These are phyloP conservation scores for Pseudococcus longispinus DNA, from an alignment of 2,888 invertebrate genomes.

Conservation along the genomic window DNA sequence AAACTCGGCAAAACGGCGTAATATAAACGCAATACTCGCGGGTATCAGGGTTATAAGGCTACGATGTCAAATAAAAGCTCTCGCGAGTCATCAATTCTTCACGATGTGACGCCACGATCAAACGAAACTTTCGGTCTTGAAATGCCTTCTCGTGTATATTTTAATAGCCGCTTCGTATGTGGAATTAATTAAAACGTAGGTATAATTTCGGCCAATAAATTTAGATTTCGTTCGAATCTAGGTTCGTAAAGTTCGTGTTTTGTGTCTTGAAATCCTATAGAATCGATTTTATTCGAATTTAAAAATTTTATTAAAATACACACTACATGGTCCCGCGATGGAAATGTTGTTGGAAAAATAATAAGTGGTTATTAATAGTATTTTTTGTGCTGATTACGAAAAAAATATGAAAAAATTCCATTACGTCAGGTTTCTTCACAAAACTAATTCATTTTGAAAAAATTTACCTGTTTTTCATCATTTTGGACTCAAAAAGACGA, in stretches of 20 bases:
- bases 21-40: conserved; percentile 17
- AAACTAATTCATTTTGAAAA: too few species aligned
- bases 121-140: background rate
- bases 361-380: too few species aligned
- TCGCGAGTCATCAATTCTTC: conserved; percentile 28
- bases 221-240: background rate
- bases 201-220: background rate
- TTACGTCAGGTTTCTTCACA: too few species aligned
- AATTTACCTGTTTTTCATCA: too few species aligned
- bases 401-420: too few species aligned
- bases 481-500: too few species aligned
- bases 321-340: too few species aligned
- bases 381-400: too few species aligned
- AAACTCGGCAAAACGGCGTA: background rate
- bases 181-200: background rate
- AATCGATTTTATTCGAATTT: background rate
- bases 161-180: background rate
- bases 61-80: conserved; percentile 17
- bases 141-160: background rate
- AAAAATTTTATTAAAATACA: background rate
- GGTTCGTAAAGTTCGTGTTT: background rate
- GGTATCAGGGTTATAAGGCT: background rate
- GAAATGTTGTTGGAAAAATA: too few species aligned
- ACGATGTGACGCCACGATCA: background rate
- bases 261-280: background rate